These are phyloP conservation scores for Scolopax bukidnonensis DNA, from an alignment of 2,797 vertebrate genomes.

Conservation along the genomic window DNA sequence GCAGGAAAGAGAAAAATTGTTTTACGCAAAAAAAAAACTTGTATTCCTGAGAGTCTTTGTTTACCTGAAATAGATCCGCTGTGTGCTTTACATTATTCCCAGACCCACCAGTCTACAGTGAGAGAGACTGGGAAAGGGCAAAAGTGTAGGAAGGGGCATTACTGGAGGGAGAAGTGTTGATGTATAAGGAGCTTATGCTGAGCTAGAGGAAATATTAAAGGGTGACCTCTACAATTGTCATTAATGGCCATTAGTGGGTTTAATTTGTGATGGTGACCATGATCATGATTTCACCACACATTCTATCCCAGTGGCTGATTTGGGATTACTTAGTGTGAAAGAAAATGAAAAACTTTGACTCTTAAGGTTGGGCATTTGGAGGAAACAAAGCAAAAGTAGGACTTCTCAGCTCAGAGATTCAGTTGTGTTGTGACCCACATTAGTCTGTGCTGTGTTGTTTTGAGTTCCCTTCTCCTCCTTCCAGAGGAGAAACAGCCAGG, in stretches of 20 bases:
- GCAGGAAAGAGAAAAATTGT: background rate
- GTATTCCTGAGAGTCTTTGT: background rate
- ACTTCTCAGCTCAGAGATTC: background rate
- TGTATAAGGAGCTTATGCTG: background rate
- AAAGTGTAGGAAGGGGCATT: background rate
- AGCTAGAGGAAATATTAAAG: background rate
- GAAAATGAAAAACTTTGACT: background rate
- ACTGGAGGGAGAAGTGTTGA: background rate
- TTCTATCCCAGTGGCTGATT: background rate
- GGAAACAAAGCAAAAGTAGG: background rate
- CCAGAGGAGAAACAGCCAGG: background rate
- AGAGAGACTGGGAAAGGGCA: background rate
- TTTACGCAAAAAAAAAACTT: background rate
- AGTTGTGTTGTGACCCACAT: accelerated
- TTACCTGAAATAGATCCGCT: background rate
- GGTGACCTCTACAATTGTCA: background rate
- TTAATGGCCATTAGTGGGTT: background rate
- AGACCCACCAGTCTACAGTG: background rate
- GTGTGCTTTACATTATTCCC: background rate
- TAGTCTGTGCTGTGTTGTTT: background rate
- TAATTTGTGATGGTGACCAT: accelerated
- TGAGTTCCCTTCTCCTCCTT: background rate
- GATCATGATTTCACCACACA: background rate
- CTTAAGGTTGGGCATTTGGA: background rate
- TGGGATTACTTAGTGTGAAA: background rate